Base-by-base conservation (phyloP, 1,140 invertebrate species). In the Ephestia elutella region DNA sequence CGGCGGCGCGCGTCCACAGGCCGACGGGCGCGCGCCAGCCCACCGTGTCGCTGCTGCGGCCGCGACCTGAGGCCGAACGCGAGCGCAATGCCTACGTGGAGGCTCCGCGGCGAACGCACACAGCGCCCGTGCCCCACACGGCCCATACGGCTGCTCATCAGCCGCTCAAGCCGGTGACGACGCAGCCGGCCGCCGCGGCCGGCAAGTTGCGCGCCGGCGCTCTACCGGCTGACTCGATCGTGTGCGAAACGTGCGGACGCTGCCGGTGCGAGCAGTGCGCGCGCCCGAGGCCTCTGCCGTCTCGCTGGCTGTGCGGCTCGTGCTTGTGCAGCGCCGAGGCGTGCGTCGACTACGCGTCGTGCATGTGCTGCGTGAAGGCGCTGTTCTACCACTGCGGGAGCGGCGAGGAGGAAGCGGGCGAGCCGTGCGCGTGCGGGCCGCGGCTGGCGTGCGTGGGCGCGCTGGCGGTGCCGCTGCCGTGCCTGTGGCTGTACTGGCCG, bases 301-400 rank as follows among this genome's bases (percentile, higher is more conserved):
- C 93, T 67, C 91, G 92, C 54, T 98, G 96, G 96, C 91, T 97
- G 62, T 97, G 96, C 90, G 92, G 94, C 86, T 93, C 93, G 82
- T 97, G 95, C 86, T 92, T 95, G 71, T 94, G 96, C 88, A 96
- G 95, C 71, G 94, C 95, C 51, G 94, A 97, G 80, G 93, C 94
- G 59, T 91, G 93, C 66, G 92, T 98, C 62, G 96, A 98, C 88
- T 95, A 96, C 81, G 93, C 93, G 54, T 95, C 95, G 60, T 98
- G 97, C 82, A 91, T 98, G 87, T 98, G 96, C 89, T 97, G 96
- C 86, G 96, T 96, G 66, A 97, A 97, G 82, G 96, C 94, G 48
- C 80, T 96, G 28, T 97, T 97, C 85, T 98, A 98, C 87, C 97
- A 98, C 82, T 97, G 96, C 87, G 93, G 93, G 62, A 92, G 94